Evolutionary conservation across 2,888 invertebrate genomes (phyloP).

Genomic region (Phyllotreta cruciferae): DNA sequence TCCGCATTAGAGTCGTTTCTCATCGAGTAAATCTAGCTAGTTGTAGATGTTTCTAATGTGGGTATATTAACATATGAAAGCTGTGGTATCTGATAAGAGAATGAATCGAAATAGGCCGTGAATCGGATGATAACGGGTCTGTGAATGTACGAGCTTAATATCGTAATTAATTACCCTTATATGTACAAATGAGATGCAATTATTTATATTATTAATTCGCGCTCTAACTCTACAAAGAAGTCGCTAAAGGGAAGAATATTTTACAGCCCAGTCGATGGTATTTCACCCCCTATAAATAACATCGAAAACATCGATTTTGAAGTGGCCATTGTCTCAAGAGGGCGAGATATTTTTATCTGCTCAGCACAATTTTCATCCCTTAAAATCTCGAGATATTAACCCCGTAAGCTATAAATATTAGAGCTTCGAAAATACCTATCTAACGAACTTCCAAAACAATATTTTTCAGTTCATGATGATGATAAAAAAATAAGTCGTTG

Average conservation of each 20-base stretch:
- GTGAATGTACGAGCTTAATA: conserved; percentile 6
- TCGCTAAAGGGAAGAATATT: neutral
- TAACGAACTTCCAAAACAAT: no score
- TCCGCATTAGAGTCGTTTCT: no score
- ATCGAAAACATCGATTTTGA: conserved; percentile 37
- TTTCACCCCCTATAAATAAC: conserved; percentile 40
- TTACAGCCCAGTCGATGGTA: neutral
- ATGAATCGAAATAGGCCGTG: no score
- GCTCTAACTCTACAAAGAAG: no score
- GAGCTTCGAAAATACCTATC: no score
- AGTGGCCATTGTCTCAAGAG: conserved; percentile 41
- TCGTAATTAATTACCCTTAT: neutral
- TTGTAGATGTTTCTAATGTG: no score
- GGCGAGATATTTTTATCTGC: conserved; percentile 20
- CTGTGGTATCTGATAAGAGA: no score
- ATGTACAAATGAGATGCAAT: no score
- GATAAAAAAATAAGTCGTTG: conserved; percentile 14
- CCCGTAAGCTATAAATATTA: neutral
- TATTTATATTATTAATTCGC: no score
- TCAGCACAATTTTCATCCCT: neutral
- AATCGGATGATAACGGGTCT: conserved; percentile 14
- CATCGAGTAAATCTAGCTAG: no score
- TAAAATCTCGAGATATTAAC: neutral
- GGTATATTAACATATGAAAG: no score
- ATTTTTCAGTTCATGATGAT: no score